A percentile compares a stretch with the other conserved stretches of the same genome.
Conservation (phyloP, 2,113 vertebrate genomes). For the Dasyornis broadbenti region DNA sequence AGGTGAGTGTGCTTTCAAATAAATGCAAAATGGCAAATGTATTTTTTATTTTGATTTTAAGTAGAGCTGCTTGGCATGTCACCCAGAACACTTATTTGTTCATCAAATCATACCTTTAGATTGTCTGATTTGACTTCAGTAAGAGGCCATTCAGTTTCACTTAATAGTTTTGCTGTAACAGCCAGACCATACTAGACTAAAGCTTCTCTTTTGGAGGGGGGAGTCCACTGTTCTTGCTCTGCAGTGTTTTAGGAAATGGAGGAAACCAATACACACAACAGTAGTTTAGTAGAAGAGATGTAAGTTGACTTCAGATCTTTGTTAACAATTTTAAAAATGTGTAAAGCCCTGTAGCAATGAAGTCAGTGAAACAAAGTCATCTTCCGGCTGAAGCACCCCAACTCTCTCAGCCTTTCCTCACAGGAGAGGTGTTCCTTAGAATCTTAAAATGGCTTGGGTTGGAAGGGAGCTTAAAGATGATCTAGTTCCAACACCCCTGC, state of each 20-base stretch:
- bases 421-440: background rate
- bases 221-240: background rate
- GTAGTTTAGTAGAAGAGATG: background rate
- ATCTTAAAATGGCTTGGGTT: background rate
- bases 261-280: background rate
- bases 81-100: background rate
- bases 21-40: background rate
- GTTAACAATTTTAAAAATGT: background rate
- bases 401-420: background rate
- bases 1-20: conserved; percentile 68
- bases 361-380: background rate
- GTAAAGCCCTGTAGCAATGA: background rate
- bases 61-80: background rate
- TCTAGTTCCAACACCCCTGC: background rate
- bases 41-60: background rate
- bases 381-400: background rate
- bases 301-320: background rate
- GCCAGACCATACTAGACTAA: background rate
- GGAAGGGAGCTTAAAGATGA: background rate
- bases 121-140: background rate
- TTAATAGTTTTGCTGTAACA: background rate
- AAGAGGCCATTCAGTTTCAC: background rate
- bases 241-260: background rate
- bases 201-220: background rate
- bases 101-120: background rate